These are phyloP conservation scores for Balaeniceps rex DNA, from an alignment of 2,113 vertebrate genomes.

Conservation along the genomic window DNA sequence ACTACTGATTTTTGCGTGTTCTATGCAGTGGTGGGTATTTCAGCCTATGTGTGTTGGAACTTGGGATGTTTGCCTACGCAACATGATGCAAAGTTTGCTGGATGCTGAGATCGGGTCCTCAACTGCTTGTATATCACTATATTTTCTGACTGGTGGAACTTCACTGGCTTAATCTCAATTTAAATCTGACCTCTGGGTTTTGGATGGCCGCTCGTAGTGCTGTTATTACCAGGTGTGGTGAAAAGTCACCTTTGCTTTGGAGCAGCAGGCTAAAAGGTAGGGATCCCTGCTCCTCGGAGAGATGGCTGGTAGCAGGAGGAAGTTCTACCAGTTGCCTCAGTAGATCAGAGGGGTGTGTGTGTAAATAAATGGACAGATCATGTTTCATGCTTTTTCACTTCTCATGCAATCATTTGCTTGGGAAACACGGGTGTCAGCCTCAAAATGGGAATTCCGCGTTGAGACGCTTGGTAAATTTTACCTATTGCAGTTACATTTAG, in stretches of 20 bases:
- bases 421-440: background rate
- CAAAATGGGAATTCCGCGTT: background rate
- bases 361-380: background rate
- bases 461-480: background rate
- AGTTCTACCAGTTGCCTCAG: background rate
- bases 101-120: background rate
- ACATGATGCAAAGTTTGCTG: background rate
- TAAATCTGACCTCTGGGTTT: background rate
- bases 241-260: background rate
- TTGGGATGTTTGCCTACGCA: background rate
- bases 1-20: background rate
- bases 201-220: too few relatives aligned
- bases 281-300: background rate
- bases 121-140: background rate
- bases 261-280: background rate
- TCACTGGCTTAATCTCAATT: background rate
- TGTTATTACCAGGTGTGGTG: background rate
- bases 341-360: background rate
- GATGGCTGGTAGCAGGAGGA: background rate
- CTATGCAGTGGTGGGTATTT: background rate
- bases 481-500: background rate
- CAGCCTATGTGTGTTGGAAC: accelerated
- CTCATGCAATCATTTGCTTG: background rate
- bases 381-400: background rate
- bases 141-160: background rate